These are phyloP conservation scores for Melipona quadrifasciata DNA, from an alignment of 1,140 invertebrate genomes.

Conservation along the genomic window DNA sequence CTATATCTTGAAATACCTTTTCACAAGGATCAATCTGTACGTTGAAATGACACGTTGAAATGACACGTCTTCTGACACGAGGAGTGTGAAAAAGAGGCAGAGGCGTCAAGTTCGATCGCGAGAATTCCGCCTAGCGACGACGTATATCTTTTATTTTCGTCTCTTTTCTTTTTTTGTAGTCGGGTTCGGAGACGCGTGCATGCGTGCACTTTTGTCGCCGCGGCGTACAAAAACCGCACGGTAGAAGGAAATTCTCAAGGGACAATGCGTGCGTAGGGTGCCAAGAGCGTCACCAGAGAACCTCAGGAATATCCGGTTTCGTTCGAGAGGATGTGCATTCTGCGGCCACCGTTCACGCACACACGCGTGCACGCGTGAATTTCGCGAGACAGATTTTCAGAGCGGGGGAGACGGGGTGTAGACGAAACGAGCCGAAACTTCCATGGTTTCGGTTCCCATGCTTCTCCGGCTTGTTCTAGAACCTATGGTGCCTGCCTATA, in stretches of 20 bases:
- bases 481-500: background rate
- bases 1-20: too few relatives aligned
- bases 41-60: too few relatives aligned
- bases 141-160: too few relatives aligned
- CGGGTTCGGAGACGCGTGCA: slow-evolving; percentile 4
- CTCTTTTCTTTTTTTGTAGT: background rate
- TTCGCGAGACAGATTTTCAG: slow-evolving; percentile 48
- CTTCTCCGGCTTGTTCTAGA: background rate
- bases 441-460: slow-evolving; percentile 74
- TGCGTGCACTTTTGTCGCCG: slow-evolving; percentile 45
- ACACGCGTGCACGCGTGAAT: slow-evolving; percentile 47
- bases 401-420: background rate
- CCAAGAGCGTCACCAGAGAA: slow-evolving; percentile 37
- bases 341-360: slow-evolving; percentile 62
- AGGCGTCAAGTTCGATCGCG: too few relatives aligned
- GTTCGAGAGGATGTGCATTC: slow-evolving; percentile 69
- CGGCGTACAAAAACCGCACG: slow-evolving; percentile 28
- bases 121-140: too few relatives aligned
- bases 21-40: too few relatives aligned
- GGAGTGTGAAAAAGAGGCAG: too few relatives aligned
- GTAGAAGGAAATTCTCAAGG: slow-evolving; percentile 50
- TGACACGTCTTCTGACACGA: too few relatives aligned
- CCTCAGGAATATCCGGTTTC: slow-evolving; percentile 76
- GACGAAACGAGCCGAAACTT: slow-evolving; percentile 63
- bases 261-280: slow-evolving; percentile 54